These are phyloP conservation scores for Panorpa germanica DNA, from an alignment of 2,888 invertebrate species.

Conservation along the genomic window DNA sequence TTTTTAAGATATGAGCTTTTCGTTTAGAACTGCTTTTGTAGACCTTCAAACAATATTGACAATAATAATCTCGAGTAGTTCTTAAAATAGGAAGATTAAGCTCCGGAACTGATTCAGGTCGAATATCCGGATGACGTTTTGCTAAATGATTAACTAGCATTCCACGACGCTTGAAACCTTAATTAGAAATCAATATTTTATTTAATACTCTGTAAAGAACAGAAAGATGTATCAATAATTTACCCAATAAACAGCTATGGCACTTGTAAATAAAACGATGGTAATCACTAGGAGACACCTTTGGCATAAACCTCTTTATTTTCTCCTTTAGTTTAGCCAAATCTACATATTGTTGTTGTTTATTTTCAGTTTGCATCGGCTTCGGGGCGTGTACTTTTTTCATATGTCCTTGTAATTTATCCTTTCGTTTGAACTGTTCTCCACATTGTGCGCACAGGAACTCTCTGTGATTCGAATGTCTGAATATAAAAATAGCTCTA, in stretches of 20 bases:
- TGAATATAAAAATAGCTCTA: conserved; percentile 12
- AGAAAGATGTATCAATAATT: background rate
- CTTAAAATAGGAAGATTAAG: conserved; percentile 59
- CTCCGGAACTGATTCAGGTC: conserved; percentile 46
- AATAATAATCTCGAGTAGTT: conserved; percentile 61
- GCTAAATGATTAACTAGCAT: conserved; percentile 75
- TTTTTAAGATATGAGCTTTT: conserved; percentile 61
- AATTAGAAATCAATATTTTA: background rate
- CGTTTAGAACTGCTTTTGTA: conserved; percentile 75
- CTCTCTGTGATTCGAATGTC: conserved; percentile 41
- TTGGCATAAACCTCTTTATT: conserved; percentile 12
- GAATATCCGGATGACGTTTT: conserved; percentile 48
- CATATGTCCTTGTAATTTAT: conserved; percentile 53
- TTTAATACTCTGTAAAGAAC: background rate
- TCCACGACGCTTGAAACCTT: conserved; percentile 64
- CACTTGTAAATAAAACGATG: conserved; percentile 60
- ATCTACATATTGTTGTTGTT: background rate
- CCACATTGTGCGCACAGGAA: conserved; percentile 61
- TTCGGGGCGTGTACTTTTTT: conserved; percentile 40
- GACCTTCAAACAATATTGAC: conserved; percentile 66
- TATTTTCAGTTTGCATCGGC: conserved; percentile 17
- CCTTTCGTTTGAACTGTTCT: conserved; percentile 58
- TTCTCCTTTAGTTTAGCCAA: conserved; percentile 14
- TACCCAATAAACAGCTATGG: conserved; percentile 43
- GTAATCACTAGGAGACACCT: conserved; percentile 37